A percentile compares a stretch with the other conserved stretches of the same genome.
Conservation (phyloP, 2,888 invertebrate species). For the Cheilosia urbana region DNA sequence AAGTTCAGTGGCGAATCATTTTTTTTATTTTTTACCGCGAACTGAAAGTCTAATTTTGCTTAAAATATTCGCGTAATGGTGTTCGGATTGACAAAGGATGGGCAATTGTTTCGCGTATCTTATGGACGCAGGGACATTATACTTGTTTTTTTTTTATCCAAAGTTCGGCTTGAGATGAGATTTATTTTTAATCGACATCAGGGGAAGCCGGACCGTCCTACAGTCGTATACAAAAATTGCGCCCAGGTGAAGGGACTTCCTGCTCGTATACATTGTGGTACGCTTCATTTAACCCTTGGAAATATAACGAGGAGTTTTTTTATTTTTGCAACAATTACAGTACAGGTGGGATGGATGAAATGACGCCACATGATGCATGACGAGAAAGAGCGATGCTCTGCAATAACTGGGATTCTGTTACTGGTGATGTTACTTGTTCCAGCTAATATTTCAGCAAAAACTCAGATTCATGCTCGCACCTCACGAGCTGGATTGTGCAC, state of each 20-base stretch:
- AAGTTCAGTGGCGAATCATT: conserved; percentile 56
- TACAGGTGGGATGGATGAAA: conserved; percentile 53
- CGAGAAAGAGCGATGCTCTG: conserved; percentile 39
- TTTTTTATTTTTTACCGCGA: conserved; percentile 13
- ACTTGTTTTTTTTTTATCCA: conserved; percentile 44
- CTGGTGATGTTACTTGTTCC: conserved; percentile 17
- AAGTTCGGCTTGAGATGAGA: conserved; percentile 19
- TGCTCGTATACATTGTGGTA: conserved; percentile 45
- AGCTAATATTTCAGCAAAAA: conserved; percentile 45
- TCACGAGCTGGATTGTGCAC: conserved; percentile 28
- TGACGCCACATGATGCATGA: conserved; percentile 62
- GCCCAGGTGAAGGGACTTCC: conserved; percentile 15
- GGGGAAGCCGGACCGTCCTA: not conserved
- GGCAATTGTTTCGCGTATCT: conserved; percentile 47
- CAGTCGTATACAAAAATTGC: conserved; percentile 14
- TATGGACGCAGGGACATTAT: conserved; percentile 15
- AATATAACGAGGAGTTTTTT: conserved; percentile 39
- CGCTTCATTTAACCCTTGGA: conserved; percentile 67
- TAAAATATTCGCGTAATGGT: conserved; percentile 56
- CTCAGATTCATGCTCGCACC: conserved; percentile 30
- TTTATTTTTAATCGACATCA: conserved; percentile 67
- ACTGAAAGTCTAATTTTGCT: conserved; percentile 35
- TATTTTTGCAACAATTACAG: not conserved
- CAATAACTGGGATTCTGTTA: conserved; percentile 22
- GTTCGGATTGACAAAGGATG: conserved; percentile 62